A percentile compares a stretch with the other conserved stretches of the same genome.
These are phyloP conservation scores for Mormyrus lacerda DNA, from an alignment of 2,113 vertebrate species.

Conservation along the genomic window DNA sequence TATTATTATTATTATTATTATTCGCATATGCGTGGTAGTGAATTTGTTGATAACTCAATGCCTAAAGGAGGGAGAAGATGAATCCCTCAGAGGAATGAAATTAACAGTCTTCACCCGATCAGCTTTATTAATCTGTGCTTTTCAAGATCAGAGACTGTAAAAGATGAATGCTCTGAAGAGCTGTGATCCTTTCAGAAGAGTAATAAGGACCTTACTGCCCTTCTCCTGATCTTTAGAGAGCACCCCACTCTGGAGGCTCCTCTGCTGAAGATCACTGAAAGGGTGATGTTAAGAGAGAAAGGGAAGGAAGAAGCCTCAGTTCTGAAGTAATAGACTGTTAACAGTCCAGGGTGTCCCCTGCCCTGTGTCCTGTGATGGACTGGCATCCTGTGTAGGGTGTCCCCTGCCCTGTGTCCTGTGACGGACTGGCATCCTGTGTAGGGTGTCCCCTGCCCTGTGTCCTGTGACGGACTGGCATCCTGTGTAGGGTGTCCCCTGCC, in stretches of 20 bases:
- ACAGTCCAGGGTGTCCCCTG: neutral
- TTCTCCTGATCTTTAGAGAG: constrained; percentile 13
- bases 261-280: constrained; percentile 14
- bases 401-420: too few species aligned
- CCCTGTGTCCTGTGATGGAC: too few species aligned
- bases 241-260: constrained; percentile 8
- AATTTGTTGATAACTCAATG: neutral
- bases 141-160: constrained; percentile 34
- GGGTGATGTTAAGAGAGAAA: constrained; percentile 10
- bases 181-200: constrained; percentile 38
- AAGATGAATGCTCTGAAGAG: constrained; percentile 5
- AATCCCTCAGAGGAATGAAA: constrained; percentile 39
- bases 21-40: neutral
- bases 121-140: constrained; percentile 18
- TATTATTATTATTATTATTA: too few species aligned
- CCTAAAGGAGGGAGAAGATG: constrained; percentile 20
- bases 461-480: too few species aligned
- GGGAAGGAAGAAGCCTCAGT: neutral
- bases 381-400: too few species aligned
- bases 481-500: too few species aligned
- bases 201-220: constrained; percentile 16
- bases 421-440: too few species aligned
- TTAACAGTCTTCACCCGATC: constrained; percentile 37
- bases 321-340: neutral
- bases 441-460: too few species aligned